Percentiles rank a stretch among this genome's conserved stretches.
These are phyloP conservation scores for Ochlodes sylvanus DNA, from an alignment of 2,888 invertebrate genomes.

Conservation along the genomic window DNA sequence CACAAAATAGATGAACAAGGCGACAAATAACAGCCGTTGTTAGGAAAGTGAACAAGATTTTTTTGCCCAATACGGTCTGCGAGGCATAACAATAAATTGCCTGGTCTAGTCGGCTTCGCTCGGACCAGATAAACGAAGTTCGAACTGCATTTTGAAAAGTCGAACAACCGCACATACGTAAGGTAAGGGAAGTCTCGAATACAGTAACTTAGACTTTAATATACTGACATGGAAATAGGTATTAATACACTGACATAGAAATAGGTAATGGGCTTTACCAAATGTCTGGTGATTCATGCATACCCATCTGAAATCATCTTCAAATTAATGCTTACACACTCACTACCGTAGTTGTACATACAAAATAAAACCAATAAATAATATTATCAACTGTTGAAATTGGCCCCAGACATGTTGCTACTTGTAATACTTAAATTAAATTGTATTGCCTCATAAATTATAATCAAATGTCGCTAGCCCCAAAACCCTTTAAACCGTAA, in stretches of 20 bases:
- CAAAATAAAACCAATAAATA: too few species aligned
- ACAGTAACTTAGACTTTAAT: too few species aligned
- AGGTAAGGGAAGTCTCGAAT: too few species aligned
- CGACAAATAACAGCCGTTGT: slow-evolving; percentile 37
- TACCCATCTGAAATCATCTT: too few species aligned
- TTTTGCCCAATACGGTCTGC: slow-evolving; percentile 33
- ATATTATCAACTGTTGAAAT: too few species aligned
- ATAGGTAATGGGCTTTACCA: too few species aligned
- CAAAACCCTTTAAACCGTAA: neutral
- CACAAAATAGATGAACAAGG: slow-evolving; percentile 34
- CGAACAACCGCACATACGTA: slow-evolving; percentile 12
- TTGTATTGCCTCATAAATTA: neutral
- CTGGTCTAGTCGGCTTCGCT: slow-evolving; percentile 33
- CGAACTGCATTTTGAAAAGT: slow-evolving; percentile 25
- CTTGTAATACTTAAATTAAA: too few species aligned
- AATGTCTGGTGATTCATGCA: too few species aligned
- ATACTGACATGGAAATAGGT: neutral
- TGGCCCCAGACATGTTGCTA: too few species aligned
- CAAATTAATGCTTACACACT: too few species aligned
- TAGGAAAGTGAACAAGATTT: slow-evolving; percentile 26
- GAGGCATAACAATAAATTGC: slow-evolving; percentile 36
- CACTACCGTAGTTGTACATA: neutral
- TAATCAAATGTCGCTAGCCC: neutral
- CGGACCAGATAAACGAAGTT: slow-evolving; percentile 25
- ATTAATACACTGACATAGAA: too few species aligned